Evolutionary conservation across 2,113 vertebrate genomes (phyloP).

Genomic region (Dermatemys mawii): DNA sequence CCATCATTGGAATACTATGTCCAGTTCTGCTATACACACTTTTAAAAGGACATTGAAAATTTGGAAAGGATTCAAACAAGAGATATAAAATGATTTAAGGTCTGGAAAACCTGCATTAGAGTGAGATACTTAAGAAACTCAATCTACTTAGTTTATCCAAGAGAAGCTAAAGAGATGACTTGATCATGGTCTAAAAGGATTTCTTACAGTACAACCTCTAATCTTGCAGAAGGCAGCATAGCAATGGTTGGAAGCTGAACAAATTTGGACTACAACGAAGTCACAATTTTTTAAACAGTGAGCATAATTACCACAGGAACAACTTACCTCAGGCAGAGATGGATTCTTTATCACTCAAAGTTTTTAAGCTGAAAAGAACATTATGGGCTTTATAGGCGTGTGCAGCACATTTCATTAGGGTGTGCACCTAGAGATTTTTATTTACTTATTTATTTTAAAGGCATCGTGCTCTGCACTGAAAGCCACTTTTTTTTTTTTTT

Average conservation of each 20-base stretch:
- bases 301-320: not conserved
- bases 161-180: not conserved
- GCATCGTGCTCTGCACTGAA: too few species aligned
- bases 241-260: not conserved
- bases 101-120: not conserved
- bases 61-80: too few species aligned
- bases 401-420: too few species aligned
- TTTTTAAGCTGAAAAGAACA: not conserved
- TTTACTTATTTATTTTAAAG: too few species aligned
- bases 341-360: not conserved
- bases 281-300: not conserved
- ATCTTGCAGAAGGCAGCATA: not conserved
- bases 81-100: not conserved
- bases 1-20: not conserved
- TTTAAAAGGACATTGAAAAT: too few species aligned
- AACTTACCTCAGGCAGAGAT: not conserved
- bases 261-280: not conserved
- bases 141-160: not conserved
- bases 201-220: not conserved
- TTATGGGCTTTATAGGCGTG: not conserved
- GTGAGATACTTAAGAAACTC: not conserved
- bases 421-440: too few species aligned
- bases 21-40: too few species aligned
- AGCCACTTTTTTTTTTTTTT: too few species aligned
- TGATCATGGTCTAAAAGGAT: not conserved